Base-by-base conservation (phyloP, 2,888 invertebrate species). In the Cryptocephalus moraei region DNA sequence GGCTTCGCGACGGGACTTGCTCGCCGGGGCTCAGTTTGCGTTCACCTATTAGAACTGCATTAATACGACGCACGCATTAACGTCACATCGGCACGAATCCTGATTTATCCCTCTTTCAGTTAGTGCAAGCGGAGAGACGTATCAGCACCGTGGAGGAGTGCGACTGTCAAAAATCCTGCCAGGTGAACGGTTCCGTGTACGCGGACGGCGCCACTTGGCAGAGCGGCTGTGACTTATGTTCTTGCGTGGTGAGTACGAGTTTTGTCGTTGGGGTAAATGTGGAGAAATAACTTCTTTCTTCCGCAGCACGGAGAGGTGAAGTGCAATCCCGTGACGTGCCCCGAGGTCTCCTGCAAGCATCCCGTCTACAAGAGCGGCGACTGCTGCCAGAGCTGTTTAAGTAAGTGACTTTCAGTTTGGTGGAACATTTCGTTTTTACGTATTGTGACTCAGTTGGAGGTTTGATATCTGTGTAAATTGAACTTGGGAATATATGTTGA, bases 161-260 rank as follows among this genome's bases (percentile, higher is more conserved):
- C 72, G 91, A 91, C 75, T 92, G 92, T 73, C 85, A 85, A 74
- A 88, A 86, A 74, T 86, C 89, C 54, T 92, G 91, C 75, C 79
- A 79, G 65, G 79, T 83, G 58, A 89, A 90, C 72, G 87, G 84
- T 55, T 84, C 86, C 47, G 79, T 84, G 51, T 83, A 85, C 67
- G 82, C 84, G 48, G 91, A 91, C 68, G 91, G 91, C 47, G 84
- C 86, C 56, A 81, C 82, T 49, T 91, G 91, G 91, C 81, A 84
- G 70, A 78, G 81, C 65, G 84, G 82, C 70, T 92, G 92, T 76
- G 84, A 89, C 67, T 81, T 83, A 63, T 91, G 92, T 78, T 82
- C 86, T 68, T 92, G 92, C 76, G 82, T 86, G 77, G 87, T 88
- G 70, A 76, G 77, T 70, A 59, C 8, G 8, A 10, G 14, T 36